Base-by-base conservation (phyloP, 30 jellyfish, hydroid and myxozoan genomes). In the Aurelia aurita region DNA sequence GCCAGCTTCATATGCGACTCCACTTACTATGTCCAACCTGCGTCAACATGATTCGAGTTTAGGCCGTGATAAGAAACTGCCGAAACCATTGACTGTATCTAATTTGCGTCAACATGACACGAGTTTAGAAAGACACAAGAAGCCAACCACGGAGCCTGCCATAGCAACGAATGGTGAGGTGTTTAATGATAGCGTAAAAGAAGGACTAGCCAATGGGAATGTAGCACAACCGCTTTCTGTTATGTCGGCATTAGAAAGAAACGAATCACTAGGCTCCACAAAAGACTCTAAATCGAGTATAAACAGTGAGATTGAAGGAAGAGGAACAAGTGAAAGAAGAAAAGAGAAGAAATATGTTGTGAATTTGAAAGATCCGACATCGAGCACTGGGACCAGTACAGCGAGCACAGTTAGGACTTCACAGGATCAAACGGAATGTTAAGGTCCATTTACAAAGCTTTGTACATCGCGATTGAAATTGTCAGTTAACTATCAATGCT, bases 161-260 rank as follows among this genome's bases (percentile, higher is more conserved):
- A 49, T 19, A 10, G 76, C 16, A 7, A 32, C 74, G 15, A 77
- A 19, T 8, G 77, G 26, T 29, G 97, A 88, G 5, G 86, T 58
- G 12, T 61, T 53, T 44, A 87, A 85, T 57, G 83, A 47, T 16
- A 51, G 45, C 20, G 74, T 65, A 0, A 77, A 86, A 54, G 55
- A 49, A 23, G 77, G 58, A n/a, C 76, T 39, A 25, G 22, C 85
- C 58, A 77, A 87, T 47, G 92, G 92, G 11, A 47, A 29, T 26
- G 67, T 88, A 21, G 97, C 98, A 9, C 87, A 93, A 61, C 92
- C 98, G 22, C 72, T 88, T 58, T 87, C 97, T 19, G 86, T 84
- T 1, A 93, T 77, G 80, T 93, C 98, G 27, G 98, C 98, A 35
- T 80, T 93, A 29, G 98, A 93, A 89, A 89, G 98, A 19, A 88